Evolutionary conservation across 2,113 vertebrate species (phyloP), one percentile per base, ranked within the genome.

Genomic region (Siniperca knerii): DNA sequence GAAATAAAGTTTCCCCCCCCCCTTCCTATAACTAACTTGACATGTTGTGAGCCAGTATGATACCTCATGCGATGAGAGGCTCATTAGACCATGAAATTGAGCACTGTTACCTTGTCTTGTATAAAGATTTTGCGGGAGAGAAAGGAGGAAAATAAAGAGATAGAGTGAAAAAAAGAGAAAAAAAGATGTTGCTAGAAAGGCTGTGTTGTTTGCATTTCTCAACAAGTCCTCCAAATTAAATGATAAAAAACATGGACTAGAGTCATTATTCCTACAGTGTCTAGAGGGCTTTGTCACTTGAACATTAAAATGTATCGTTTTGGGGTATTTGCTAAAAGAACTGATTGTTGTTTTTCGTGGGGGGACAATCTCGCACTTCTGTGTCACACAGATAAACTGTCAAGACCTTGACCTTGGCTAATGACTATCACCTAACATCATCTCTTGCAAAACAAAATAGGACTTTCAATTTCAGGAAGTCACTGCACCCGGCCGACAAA

Each of bases 51-150:
- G 84, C 83, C 75, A 68, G 86, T 85, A 83, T 84, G 84, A 91
- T 75, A 87, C 77, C 87, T 88, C 79, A 78, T 83, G 90, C 75
- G 68, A 88, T 75, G 65, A 92, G 61, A 80, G 78, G 81, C 66
- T 83, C 85, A 87, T 81, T 81, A 89, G 81, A 92, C 92, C 92
- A 85, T 94, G 92, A 94, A 95, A 95, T 93, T 94, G 88, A 94
- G 83, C 89, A 84, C 68, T 86, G 87, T 84, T 86, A 90, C 86
- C 76, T 84, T 72, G 83, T 77, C 81, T 83, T 81, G 84, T 85
- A 46, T 21, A 72, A 79, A 74, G 35, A 44, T 33, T 77, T 70
- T 35, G 37, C 71, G 25, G 13, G 55, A 77, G 60, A 79, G 0
- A 76, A 62, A 68, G 33, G 2, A 54, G 42, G 11, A 46, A 84